phyloP scores from a whole-genome alignment of 2,888 invertebrate species.

The Parnassius mnemosyne region DNA sequence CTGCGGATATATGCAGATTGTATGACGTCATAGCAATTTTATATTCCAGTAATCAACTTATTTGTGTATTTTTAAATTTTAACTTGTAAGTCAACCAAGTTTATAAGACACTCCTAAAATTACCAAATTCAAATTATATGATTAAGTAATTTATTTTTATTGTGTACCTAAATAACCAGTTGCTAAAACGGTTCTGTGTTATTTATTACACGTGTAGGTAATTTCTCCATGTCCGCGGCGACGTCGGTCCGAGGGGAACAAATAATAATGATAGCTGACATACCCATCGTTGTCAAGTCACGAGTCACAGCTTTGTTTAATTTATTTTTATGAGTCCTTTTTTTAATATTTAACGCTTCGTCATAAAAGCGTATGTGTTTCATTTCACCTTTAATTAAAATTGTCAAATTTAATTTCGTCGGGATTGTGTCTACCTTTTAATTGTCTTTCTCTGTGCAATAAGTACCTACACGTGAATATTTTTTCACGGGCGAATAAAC shows the following conservation, averaged over 20 bases:
- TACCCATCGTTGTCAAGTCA: background rate
- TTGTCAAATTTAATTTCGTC: background rate
- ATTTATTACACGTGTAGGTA: background rate
- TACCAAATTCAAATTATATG: no score
- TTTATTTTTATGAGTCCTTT: background rate
- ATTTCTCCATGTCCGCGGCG: background rate
- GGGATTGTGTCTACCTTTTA: background rate
- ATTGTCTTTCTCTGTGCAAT: background rate
- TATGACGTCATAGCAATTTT: no score
- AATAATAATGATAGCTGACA: constrained; percentile 1
- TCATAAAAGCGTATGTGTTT: background rate
- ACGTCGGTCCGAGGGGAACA: background rate
- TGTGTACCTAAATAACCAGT: no score
- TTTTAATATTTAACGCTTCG: background rate
- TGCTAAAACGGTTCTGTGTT: no score
- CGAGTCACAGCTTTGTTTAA: background rate
- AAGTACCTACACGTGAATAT: background rate
- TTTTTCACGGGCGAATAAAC: no score
- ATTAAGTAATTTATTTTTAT: no score
- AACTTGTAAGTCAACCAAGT: no score
- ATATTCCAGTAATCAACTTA: no score
- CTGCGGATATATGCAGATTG: no score
- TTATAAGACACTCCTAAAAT: no score
- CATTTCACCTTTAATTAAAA: background rate
- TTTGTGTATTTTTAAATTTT: no score